Evolutionary conservation across 2,113 vertebrate species (phyloP).

Genomic region (Pheucticus melanocephalus): DNA sequence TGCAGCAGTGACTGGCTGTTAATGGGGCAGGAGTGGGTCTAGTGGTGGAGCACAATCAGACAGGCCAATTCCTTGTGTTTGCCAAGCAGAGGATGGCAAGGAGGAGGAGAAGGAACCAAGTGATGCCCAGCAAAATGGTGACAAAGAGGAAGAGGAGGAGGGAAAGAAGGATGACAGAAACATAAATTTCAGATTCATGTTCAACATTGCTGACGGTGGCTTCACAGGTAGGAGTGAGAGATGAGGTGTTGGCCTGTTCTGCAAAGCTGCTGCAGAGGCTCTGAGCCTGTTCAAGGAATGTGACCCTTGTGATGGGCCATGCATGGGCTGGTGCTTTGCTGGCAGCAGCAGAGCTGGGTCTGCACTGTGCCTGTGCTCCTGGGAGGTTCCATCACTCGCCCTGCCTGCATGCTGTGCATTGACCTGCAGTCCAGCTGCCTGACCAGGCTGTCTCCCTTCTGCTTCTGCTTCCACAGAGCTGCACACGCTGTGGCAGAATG

Average conservation of each 20-base stretch:
- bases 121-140: slow-evolving; percentile 86
- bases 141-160: slow-evolving; percentile 87
- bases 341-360: background rate
- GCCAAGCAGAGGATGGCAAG: slow-evolving; percentile 72
- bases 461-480: slow-evolving; percentile 77
- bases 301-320: fast-evolving
- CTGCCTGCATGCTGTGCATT: fast-evolving
- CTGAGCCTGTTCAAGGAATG: background rate
- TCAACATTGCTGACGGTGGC: slow-evolving; percentile 96
- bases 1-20: background rate
- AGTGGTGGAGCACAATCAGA: background rate
- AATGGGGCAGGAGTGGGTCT: background rate
- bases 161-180: slow-evolving; percentile 86
- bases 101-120: slow-evolving; percentile 79
- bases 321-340: background rate
- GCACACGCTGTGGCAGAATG: slow-evolving; percentile 97
- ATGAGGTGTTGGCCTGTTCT: fast-evolving
- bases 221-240: slow-evolving; percentile 83
- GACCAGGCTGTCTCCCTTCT: background rate
- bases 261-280: background rate
- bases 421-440: background rate
- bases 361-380: fast-evolving
- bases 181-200: slow-evolving; percentile 91
- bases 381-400: fast-evolving
- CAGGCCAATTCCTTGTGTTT: background rate